A percentile compares a stretch with the other conserved stretches of the same genome.
phyloP scores from a whole-genome alignment of 2,113 vertebrate species.

The Calidris pygmaea region DNA sequence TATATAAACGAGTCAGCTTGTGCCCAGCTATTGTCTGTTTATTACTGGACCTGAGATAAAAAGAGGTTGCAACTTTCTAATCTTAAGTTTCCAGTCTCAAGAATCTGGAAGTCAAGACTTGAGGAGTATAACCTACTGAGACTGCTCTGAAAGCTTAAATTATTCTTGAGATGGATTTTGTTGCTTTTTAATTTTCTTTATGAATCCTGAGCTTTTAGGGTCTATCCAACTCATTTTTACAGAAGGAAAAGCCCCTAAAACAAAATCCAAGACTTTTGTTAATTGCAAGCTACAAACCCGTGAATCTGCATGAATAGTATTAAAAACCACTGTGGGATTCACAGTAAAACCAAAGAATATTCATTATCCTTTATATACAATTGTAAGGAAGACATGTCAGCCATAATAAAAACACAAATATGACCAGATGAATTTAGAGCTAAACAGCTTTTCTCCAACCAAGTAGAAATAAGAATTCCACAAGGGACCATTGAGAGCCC shows the following conservation, averaged over 20 bases:
- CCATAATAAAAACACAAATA: not conserved
- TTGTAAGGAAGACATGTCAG: not conserved
- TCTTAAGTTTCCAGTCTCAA: not conserved
- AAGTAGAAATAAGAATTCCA: not conserved
- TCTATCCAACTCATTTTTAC: not conserved
- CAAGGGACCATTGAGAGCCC: not conserved
- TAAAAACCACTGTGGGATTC: fast-evolving
- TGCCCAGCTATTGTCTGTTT: not conserved
- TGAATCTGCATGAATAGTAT: not conserved
- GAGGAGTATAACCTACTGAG: not conserved
- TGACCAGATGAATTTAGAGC: not conserved
- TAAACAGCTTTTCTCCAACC: not conserved
- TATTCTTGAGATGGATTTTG: not conserved
- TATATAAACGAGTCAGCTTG: not conserved
- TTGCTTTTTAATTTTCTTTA: not conserved
- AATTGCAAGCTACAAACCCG: not conserved
- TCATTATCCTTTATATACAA: not conserved
- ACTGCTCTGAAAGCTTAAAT: not conserved
- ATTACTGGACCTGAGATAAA: not conserved
- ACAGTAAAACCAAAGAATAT: not conserved
- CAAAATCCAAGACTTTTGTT: not conserved
- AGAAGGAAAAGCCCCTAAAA: not conserved
- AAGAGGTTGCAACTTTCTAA: not conserved
- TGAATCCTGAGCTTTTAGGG: not conserved
- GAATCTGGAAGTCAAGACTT: not conserved